Evolutionary conservation across 2,888 invertebrate genomes (phyloP).

Genomic region (Subacronicta megacephala): DNA sequence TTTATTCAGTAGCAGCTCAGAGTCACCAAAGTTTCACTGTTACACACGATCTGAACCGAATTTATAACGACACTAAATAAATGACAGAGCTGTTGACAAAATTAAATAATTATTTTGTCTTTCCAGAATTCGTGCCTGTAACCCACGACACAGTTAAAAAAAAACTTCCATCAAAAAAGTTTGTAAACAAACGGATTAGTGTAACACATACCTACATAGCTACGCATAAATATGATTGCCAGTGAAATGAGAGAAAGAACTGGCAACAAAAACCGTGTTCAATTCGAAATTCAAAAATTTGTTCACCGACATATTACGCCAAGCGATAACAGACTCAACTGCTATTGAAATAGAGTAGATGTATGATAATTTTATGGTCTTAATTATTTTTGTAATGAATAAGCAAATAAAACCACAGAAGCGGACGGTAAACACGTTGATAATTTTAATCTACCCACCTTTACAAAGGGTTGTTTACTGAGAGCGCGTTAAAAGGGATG

Average conservation of each 20-base stretch:
- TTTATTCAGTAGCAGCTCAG: too few species aligned
- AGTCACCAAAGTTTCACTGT: too few species aligned
- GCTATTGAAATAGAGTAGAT: constrained; percentile 26
- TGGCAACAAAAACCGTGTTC: constrained; percentile 39
- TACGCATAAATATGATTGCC: constrained; percentile 23
- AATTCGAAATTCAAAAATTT: constrained; percentile 21
- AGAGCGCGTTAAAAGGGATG: constrained; percentile 73
- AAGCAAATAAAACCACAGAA: constrained; percentile 66
- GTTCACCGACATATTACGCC: constrained; percentile 9
- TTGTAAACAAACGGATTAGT: too few species aligned
- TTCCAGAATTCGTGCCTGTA: too few species aligned
- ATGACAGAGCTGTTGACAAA: too few species aligned
- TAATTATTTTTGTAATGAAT: constrained; percentile 60
- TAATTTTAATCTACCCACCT: constrained; percentile 74
- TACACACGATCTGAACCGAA: too few species aligned
- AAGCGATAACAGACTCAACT: constrained; percentile 36
- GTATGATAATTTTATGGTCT: constrained; percentile 28
- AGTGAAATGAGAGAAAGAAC: constrained; percentile 27
- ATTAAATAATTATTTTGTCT: too few species aligned
- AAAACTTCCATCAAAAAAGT: too few species aligned
- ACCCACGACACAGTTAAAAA: too few species aligned
- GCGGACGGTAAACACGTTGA: constrained; percentile 68
- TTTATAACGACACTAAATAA: too few species aligned
- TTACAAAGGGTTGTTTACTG: constrained; percentile 68
- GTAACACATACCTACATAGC: too few species aligned